Percentiles rank a stretch among this genome's conserved stretches.
Evolutionary conservation across 1,140 invertebrate species (phyloP).

Genomic region (Bathynomus jamesi): DNA sequence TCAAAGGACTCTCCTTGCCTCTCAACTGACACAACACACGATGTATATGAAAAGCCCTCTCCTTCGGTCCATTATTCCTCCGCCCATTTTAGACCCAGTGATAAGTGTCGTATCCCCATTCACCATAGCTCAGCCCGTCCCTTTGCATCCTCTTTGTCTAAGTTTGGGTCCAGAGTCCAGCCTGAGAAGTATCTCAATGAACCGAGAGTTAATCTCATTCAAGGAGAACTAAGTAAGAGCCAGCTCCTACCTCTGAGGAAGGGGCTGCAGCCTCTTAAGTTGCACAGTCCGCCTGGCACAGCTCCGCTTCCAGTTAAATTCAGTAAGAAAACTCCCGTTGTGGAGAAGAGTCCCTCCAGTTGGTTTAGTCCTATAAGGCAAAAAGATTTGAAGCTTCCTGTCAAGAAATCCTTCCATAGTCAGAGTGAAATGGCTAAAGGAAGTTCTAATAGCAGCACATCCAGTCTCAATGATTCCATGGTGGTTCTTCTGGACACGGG

Average conservation of each 20-base stretch:
- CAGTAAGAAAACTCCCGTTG: constrained; percentile 57
- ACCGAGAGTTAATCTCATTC: background rate
- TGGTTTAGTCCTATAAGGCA: constrained; percentile 55
- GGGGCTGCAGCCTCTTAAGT: constrained; percentile 44
- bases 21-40: background rate
- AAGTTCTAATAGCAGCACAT: constrained; percentile 62
- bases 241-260: background rate
- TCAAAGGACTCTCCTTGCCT: background rate
- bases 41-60: background rate
- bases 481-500: constrained; percentile 44
- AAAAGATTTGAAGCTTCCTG: constrained; percentile 59
- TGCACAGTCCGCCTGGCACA: constrained; percentile 70
- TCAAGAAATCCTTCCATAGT: constrained; percentile 50
- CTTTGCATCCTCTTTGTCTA: background rate
- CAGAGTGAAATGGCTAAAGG: constrained; percentile 55
- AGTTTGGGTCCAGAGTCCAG: background rate
- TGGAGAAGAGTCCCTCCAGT: constrained; percentile 57
- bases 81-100: background rate
- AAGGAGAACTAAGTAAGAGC: background rate
- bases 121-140: background rate
- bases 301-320: constrained; percentile 70
- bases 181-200: background rate
- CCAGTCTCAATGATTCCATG: constrained; percentile 52
- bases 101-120: background rate
- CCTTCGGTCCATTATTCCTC: background rate